Evolutionary conservation across 2,888 invertebrate species (phyloP), one percentile per base, ranked within the genome.

Genomic region (Sepioteuthis lessoniana): DNA sequence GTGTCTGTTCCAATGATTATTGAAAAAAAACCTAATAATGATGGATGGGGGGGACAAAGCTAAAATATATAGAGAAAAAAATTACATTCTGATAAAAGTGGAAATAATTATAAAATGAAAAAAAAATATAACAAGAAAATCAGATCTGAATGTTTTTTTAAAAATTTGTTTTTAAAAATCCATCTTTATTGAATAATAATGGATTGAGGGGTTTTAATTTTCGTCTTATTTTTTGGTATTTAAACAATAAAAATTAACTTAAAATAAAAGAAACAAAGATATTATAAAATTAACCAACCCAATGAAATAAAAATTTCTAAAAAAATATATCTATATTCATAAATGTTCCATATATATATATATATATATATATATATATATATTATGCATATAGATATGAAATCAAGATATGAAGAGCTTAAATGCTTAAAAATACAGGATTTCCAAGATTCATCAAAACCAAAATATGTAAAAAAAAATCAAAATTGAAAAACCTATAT

Each of bases 291-390:
- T 76, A 76, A 76, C n/a, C n/a, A 35, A 76, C 35, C 35, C n/a
- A n/a, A 76, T 35, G n/a, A 35, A 76, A 19, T 0, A 35, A 76
- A 76, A 76, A 21, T 55, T 55, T 4, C 21, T 42, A 42, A 55
- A 3, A 5, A 55, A 55, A 25, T 55, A 55, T 55, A 55, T 76
- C n/a, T 35, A n/a, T 31, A 28, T 76, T 76, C 10, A 76, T n/a
- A n/a, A n/a, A n/a, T n/a, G n/a, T n/a, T n/a, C n/a, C 8, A n/a
- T 8, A 76, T 76, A 76, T 76, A 76, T 76, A 76, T 76, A 76
- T 76, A 76, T 76, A 76, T 76, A 76, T 76, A 76, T 76, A n/a
- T 76, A n/a, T 55, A 55, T 55, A 55, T n/a, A 31, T n/a, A 76
- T n/a, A 76, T 76, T 76, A 76, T 35, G 13, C 16, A 35, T n/a